Evolutionary conservation across 1,140 invertebrate species (phyloP), one percentile per base, ranked within the genome.

Genomic region (Sycobia sp.): DNA sequence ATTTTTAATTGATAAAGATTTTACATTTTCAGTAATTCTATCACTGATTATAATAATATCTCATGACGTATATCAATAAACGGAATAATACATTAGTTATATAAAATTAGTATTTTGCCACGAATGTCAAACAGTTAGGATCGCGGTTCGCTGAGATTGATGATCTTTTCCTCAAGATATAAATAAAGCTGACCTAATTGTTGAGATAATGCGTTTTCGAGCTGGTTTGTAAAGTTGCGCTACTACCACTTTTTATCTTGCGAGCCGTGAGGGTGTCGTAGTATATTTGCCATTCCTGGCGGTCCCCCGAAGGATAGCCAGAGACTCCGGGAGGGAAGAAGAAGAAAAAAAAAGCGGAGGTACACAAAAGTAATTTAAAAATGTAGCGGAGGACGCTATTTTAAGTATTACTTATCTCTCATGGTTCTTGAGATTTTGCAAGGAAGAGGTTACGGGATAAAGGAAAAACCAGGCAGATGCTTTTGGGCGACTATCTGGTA

Each of bases 131-230:
- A 13, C 22, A 11, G 3, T 27, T 2, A 27, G 20, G 23, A 54
- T 4, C 14, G 34, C 32, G 20, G 36, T 38, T 54, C 16, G 14
- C 11, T 38, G 23, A 29, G 11, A 8, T 41, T n/a, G 23, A 29
- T 8, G 20, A 1, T 2, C 7, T 13, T 4, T 36, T 36, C 27
- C 36, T 4, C 18, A 47, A 68, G 70, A 66, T 49, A 70, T 75
- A 73, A 74, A 70, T 71, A 74, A 69, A 76, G 71, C 71, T 76
- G 73, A 77, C 73, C 69, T 77, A 76, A 77, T 77, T 77, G 75
- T 73, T 66, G 67, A 74, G 74, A 76, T 76, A 77, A 76, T 75
- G 70, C 67, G 69, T 68, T 69, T 67, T 67, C 70, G 67, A 16
- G 73, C 69, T 75, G 74, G 74, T 46, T 65, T 66, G 69, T 59